These are phyloP conservation scores for Ammodytes dubius DNA, from an alignment of 2,113 vertebrate genomes.

Conservation along the genomic window DNA sequence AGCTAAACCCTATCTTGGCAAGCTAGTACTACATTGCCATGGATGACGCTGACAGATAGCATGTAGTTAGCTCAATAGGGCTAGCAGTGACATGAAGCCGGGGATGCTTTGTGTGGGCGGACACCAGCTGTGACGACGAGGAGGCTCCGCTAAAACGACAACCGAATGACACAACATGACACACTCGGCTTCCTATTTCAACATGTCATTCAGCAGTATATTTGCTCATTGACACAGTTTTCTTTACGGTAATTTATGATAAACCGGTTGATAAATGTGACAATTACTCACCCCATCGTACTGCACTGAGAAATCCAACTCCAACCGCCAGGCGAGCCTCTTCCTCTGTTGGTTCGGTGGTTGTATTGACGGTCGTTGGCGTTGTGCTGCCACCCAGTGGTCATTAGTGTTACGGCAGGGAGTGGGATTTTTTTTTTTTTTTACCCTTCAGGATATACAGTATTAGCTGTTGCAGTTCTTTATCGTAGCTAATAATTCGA, in stretches of 20 bases:
- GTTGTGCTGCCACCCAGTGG: conserved; percentile 41
- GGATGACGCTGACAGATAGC: conserved; percentile 4
- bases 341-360: conserved; percentile 38
- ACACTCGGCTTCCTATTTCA: background rate
- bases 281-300: conserved; percentile 66
- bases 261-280: background rate
- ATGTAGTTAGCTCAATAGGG: conserved; percentile 30
- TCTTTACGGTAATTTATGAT: background rate
- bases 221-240: background rate
- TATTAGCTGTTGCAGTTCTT: no score
- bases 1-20: no score
- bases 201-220: accelerated
- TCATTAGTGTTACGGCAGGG: background rate
- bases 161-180: background rate
- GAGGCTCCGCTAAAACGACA: background rate
- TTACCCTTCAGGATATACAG: no score
- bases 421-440: no score
- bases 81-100: conserved; percentile 38
- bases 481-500: background rate
- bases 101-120: conserved; percentile 71
- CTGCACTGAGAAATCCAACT: background rate
- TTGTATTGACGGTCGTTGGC: accelerated
- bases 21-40: background rate
- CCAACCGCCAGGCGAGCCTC: background rate
- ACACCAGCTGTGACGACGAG: conserved; percentile 33